phyloP scores from a whole-genome alignment of 2,797 vertebrate species.

The Leuciscus waleckii region DNA sequence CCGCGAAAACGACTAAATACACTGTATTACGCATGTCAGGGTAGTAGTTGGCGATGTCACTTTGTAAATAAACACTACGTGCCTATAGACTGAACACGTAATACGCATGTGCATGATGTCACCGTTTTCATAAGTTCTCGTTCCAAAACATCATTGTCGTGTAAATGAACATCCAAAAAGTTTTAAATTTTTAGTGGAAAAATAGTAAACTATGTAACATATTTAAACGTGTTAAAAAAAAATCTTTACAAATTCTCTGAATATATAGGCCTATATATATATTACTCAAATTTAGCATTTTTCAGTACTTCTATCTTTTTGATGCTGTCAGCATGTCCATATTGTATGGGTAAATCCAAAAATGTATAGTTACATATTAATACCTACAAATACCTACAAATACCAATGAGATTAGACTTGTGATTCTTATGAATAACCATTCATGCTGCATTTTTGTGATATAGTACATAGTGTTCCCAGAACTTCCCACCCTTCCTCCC shows the following conservation, averaged over 20 bases:
- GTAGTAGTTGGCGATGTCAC: background rate
- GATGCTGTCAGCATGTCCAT: background rate
- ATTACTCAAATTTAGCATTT: background rate
- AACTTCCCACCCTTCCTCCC: background rate
- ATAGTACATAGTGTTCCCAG: background rate
- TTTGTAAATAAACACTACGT: background rate
- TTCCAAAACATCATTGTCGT: no score
- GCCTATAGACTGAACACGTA: background rate
- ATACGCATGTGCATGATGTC: background rate
- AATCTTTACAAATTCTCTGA: background rate
- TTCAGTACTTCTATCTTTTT: background rate
- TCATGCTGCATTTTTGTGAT: background rate
- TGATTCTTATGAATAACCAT: background rate
- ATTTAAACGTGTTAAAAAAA: background rate
- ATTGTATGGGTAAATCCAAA: background rate
- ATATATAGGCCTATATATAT: background rate
- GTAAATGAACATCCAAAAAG: background rate
- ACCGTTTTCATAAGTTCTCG: background rate
- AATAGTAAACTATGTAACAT: background rate
- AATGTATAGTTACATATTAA: background rate
- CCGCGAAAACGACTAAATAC: background rate
- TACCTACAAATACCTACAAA: background rate
- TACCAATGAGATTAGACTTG: background rate
- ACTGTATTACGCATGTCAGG: background rate
- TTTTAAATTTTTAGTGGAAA: rapidly evolving